Evolutionary conservation across 2,113 vertebrate genomes (phyloP).

Genomic region (Gasterosteus aculeatus): DNA sequence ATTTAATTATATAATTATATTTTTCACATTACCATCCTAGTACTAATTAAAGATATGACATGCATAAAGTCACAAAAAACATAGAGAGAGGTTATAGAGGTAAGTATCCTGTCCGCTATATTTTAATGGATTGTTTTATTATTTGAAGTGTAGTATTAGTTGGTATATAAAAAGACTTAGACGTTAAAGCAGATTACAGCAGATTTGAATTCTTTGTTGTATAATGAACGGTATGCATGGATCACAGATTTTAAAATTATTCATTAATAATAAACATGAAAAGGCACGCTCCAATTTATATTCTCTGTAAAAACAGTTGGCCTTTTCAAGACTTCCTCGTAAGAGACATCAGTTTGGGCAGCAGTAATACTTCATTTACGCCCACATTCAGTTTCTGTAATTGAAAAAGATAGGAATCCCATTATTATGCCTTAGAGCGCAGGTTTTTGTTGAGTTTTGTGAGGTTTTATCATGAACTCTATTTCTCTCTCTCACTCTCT

Average conservation of each 20-base stretch:
- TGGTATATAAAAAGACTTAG: not conserved
- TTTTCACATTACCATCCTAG: too few species aligned
- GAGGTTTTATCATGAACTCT: slow-evolving; percentile 21
- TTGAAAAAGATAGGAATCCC: slow-evolving; percentile 53
- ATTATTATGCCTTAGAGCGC: slow-evolving; percentile 16
- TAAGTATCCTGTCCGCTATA: too few species aligned
- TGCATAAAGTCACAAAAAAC: too few species aligned
- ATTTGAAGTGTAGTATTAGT: not conserved
- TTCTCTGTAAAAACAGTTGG: not conserved
- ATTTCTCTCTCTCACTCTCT: slow-evolving; percentile 32
- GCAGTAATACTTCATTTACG: slow-evolving; percentile 27
- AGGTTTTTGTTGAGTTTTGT: slow-evolving; percentile 29
- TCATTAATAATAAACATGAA: not conserved
- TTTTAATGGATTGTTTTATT: too few species aligned
- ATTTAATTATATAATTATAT: too few species aligned
- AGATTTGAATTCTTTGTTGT: not conserved
- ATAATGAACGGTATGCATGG: not conserved
- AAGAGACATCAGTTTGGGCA: slow-evolving; percentile 22
- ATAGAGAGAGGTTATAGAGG: too few species aligned
- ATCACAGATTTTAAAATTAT: not conserved
- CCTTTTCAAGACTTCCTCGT: slow-evolving; percentile 12
- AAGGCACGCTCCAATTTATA: not conserved
- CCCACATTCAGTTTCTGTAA: slow-evolving; percentile 36
- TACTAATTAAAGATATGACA: too few species aligned
- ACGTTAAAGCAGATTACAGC: not conserved